A percentile compares a stretch with the other conserved stretches of the same genome.
phyloP scores from a whole-genome alignment of 2,888 invertebrate species.

The Odontomyia ornata region DNA sequence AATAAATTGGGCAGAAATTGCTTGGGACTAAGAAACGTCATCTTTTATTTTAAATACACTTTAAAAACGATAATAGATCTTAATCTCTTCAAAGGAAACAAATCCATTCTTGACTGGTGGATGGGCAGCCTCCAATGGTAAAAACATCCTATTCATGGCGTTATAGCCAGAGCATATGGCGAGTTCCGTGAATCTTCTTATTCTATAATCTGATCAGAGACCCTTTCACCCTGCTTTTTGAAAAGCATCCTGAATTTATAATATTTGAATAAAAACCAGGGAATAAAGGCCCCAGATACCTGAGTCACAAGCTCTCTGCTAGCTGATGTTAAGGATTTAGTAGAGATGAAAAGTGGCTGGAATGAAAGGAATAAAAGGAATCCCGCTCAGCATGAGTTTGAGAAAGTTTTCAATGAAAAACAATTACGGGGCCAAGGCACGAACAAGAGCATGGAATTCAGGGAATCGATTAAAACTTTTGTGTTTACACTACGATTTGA shows the following conservation, averaged over 20 bases:
- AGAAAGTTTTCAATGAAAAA: constrained; percentile 19
- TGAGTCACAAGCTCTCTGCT: not conserved
- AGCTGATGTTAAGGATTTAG: not conserved
- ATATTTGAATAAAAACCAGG: constrained; percentile 10
- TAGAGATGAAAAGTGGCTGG: not conserved
- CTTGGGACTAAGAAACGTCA: not conserved
- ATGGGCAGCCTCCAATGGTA: not conserved
- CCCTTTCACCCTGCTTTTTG: not conserved
- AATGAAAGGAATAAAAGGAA: constrained; percentile 7
- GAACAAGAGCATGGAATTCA: not conserved
- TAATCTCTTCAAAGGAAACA: constrained; percentile 15
- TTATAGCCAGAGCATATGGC: constrained; percentile 12
- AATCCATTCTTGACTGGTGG: not conserved
- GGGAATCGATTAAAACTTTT: constrained; percentile 41
- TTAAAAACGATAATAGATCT: constrained; percentile 25
- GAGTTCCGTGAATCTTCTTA: constrained; percentile 21
- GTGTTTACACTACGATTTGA: constrained; percentile 22
- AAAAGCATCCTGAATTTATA: not conserved
- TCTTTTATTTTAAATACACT: constrained; percentile 25
- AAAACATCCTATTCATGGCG: not conserved
- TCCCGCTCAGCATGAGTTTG: not conserved
- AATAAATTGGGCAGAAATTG: not conserved
- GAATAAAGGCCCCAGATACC: constrained; percentile 4
- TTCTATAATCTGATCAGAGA: constrained; percentile 14
- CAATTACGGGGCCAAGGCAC: constrained; percentile 14